Percentiles rank a stretch among this genome's conserved stretches.
phyloP scores from a whole-genome alignment of 2,113 vertebrate genomes.

The Cyprinodon brontotheroides region DNA sequence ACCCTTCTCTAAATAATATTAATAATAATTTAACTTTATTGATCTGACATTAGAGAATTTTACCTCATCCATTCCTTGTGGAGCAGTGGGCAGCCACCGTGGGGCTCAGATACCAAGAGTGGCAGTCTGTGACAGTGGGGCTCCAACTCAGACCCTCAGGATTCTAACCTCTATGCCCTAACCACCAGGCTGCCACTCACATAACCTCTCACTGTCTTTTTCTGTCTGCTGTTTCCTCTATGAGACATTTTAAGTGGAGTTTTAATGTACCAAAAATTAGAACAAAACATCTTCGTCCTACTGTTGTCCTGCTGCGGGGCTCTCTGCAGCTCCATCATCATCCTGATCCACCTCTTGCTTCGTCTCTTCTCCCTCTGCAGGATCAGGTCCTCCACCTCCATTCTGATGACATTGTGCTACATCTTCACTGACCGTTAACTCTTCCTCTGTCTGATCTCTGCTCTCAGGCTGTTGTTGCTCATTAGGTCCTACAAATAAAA shows the following conservation, averaged over 20 bases:
- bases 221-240: background rate
- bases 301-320: conserved; percentile 62
- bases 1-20: background rate
- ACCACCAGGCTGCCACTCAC: too few species aligned
- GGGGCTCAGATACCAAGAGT: too few species aligned
- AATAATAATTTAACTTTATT: too few species aligned
- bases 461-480: conserved; percentile 15
- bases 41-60: too few species aligned
- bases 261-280: background rate
- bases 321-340: conserved; percentile 39
- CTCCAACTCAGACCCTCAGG: too few species aligned
- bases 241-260: background rate
- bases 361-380: conserved; percentile 18
- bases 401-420: conserved; percentile 53
- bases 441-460: background rate
- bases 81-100: too few species aligned
- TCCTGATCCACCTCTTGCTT: conserved; percentile 34
- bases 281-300: conserved; percentile 46
- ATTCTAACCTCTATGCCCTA: too few species aligned
- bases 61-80: too few species aligned
- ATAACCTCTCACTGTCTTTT: background rate
- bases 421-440: background rate
- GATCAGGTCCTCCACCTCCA: conserved; percentile 38
- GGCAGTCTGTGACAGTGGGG: too few species aligned
- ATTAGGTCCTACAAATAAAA: background rate